Conservation (phyloP, 2,113 vertebrate genomes). For the Paraplagusia blochii region DNA sequence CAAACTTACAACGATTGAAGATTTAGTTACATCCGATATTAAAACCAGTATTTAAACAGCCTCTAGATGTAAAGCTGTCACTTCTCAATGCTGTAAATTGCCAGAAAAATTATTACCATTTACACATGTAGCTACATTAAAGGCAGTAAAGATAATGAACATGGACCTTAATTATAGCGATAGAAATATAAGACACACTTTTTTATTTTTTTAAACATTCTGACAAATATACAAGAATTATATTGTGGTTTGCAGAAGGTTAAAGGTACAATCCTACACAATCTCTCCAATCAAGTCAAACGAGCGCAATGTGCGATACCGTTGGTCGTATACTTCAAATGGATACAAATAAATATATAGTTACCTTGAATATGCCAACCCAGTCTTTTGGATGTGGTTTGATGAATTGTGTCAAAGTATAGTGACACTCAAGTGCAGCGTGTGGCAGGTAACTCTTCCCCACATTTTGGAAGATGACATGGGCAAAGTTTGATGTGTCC, state of each 20-base stretch:
- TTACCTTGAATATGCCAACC: conserved; percentile 99
- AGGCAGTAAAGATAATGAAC: too few relatives aligned
- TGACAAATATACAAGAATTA: too few relatives aligned
- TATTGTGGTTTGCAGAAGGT: too few relatives aligned
- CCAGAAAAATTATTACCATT: too few relatives aligned
- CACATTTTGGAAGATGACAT: conserved; percentile 98
- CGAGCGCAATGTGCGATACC: too few relatives aligned
- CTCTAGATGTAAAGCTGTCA: conserved; percentile 27
- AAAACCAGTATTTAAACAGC: conserved; percentile 31
- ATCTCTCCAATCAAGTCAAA: too few relatives aligned
- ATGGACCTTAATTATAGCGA: too few relatives aligned
- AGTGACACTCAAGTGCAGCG: conserved; percentile 92
- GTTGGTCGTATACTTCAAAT: too few relatives aligned
- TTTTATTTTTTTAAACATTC: neutral
- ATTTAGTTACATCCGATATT: conserved; percentile 21
- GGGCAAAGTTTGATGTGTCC: conserved; percentile 97
- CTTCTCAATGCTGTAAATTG: conserved; percentile 24
- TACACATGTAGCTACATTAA: too few relatives aligned
- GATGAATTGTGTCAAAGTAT: conserved; percentile 93
- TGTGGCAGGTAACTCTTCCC: conserved; percentile 96
- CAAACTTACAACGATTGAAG: conserved; percentile 37
- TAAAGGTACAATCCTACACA: too few relatives aligned
- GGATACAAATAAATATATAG: neutral
- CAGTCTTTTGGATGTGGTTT: conserved; percentile 94
- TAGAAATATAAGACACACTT: too few relatives aligned